A percentile compares a stretch with the other conserved stretches of the same genome.
Conservation (phyloP, 2,113 vertebrate species). For the Hippocampus abdominalis region DNA sequence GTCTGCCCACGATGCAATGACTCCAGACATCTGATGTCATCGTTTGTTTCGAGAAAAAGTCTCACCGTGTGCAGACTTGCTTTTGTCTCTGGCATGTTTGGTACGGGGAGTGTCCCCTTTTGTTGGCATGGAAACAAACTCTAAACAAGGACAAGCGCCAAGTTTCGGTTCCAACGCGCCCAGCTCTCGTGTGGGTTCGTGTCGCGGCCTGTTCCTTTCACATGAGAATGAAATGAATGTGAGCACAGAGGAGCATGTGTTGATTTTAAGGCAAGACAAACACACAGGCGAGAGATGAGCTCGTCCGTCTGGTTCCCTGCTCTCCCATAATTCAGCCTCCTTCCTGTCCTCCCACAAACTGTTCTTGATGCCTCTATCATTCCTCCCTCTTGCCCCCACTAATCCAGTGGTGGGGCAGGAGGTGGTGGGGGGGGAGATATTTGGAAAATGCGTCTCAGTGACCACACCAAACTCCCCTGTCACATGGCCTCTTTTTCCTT, state of each 20-base stretch:
- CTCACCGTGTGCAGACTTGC: conserved; percentile 30
- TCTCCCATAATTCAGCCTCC: conserved; percentile 34
- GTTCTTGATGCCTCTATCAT: conserved; percentile 30
- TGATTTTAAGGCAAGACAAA: conserved; percentile 21
- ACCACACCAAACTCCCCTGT: conserved; percentile 60
- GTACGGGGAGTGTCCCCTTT: conserved; percentile 14
- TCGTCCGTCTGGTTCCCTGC: conserved; percentile 11
- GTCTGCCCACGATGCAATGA: conserved; percentile 3
- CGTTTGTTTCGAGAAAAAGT: neutral
- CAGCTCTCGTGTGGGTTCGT: neutral
- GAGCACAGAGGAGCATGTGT: conserved; percentile 2
- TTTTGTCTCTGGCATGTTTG: conserved; percentile 20
- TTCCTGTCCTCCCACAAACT: conserved; percentile 23
- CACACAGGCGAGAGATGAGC: conserved; percentile 24
- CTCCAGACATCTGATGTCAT: conserved; percentile 34
- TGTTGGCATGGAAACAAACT: conserved; percentile 13
- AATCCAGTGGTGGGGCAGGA: conserved; percentile 16
- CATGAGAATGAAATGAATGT: conserved; percentile 2
- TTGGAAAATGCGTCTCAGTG: conserved; percentile 65
- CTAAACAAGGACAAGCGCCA: neutral
- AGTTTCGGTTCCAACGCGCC: neutral
- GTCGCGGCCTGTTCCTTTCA: conserved; percentile 3
- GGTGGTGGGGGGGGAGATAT: conserved; percentile 49
- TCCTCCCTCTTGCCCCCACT: neutral
- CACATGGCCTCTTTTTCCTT: conserved; percentile 50